These are phyloP conservation scores for Diuraphis noxia DNA, from an alignment of 1,140 invertebrate genomes.

Conservation along the genomic window DNA sequence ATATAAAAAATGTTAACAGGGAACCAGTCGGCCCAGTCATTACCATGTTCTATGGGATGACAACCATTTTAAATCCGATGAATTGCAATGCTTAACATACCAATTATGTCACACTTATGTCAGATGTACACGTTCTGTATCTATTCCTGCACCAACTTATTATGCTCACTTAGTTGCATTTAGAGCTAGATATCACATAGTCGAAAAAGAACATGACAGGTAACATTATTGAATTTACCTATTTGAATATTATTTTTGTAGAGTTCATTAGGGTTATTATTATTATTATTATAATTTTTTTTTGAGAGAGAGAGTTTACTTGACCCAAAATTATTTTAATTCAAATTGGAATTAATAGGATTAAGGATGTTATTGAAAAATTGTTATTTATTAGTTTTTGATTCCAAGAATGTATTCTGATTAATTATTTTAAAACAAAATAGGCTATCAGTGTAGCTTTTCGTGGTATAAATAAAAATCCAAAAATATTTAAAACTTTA, in stretches of 20 bases:
- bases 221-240: slow-evolving; percentile 56
- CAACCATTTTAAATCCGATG: slow-evolving; percentile 97
- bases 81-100: slow-evolving; percentile 98
- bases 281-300: too few relatives aligned
- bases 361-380: too few relatives aligned
- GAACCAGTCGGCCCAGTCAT: slow-evolving; percentile 96
- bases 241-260: slow-evolving; percentile 54
- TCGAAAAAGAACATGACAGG: slow-evolving; percentile 99
- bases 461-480: too few relatives aligned
- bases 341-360: too few relatives aligned
- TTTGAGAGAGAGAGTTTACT: too few relatives aligned
- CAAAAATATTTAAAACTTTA: too few relatives aligned
- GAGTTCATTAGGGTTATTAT: not conserved
- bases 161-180: slow-evolving; percentile 99
- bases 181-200: slow-evolving; percentile 96
- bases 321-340: not conserved
- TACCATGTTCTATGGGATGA: slow-evolving; percentile 99
- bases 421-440: too few relatives aligned
- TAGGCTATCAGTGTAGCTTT: too few relatives aligned
- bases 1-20: slow-evolving; percentile 65
- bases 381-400: too few relatives aligned
- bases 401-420: too few relatives aligned
- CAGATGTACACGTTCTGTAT: slow-evolving; percentile 97
- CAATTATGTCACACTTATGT: slow-evolving; percentile 99
- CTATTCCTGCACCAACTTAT: slow-evolving; percentile 98